A percentile compares a stretch with the other conserved stretches of the same genome.
phyloP scores from a whole-genome alignment of 2,888 invertebrate genomes.

The Maniola hyperantus region DNA sequence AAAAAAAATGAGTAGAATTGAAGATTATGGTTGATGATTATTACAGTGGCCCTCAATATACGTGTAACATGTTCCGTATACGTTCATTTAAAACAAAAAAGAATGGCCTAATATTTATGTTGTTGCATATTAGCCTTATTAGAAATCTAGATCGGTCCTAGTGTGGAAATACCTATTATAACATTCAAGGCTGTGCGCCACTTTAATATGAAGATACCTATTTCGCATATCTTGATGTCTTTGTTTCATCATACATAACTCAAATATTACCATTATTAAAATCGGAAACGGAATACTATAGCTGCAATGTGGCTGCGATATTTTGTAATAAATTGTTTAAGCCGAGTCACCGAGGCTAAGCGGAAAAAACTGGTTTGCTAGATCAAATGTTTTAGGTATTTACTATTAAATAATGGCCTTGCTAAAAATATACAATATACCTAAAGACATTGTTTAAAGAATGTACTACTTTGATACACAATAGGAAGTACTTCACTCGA shows the following conservation, averaged over 20 bases:
- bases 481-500: too few relatives aligned
- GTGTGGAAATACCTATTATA: slow-evolving; percentile 17
- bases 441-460: too few relatives aligned
- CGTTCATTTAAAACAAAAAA: not conserved
- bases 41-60: not conserved
- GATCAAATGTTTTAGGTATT: too few relatives aligned
- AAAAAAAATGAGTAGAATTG: not conserved
- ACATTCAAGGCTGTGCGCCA: slow-evolving; percentile 14
- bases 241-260: slow-evolving; percentile 7
- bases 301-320: not conserved
- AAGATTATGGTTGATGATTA: too few relatives aligned
- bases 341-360: too few relatives aligned
- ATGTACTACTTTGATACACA: too few relatives aligned
- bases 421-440: too few relatives aligned
- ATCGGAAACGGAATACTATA: not conserved
- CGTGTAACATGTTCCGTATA: not conserved
- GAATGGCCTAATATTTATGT: not conserved
- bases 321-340: too few relatives aligned
- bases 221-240: slow-evolving; percentile 13
- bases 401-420: too few relatives aligned
- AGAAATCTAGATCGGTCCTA: slow-evolving; percentile 20
- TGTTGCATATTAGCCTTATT: slow-evolving; percentile 7
- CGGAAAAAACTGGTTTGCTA: too few relatives aligned
- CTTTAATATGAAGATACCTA: slow-evolving; percentile 15
- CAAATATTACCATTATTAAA: not conserved